phyloP scores from a whole-genome alignment of 2,113 vertebrate genomes.

The Elaphurus davidianus region DNA sequence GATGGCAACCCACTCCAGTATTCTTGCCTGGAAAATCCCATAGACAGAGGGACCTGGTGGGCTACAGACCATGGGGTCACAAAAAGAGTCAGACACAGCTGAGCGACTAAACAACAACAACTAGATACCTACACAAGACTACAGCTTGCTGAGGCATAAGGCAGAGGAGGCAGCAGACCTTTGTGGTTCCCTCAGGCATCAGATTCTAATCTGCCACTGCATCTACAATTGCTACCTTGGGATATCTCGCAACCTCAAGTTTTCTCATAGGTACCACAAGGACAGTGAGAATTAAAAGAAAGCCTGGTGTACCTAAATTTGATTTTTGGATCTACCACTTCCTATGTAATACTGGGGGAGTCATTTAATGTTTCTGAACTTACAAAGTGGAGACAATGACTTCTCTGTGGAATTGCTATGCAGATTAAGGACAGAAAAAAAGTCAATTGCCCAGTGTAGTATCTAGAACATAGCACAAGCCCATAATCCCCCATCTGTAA shows the following conservation, averaged over 20 bases:
- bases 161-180: not conserved
- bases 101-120: not conserved
- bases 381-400: not conserved
- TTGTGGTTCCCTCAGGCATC: not conserved
- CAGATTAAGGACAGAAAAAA: not conserved
- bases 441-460: not conserved
- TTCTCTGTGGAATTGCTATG: not conserved
- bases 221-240: not conserved
- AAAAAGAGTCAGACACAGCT: not conserved
- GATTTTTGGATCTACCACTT: not conserved
- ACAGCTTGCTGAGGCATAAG: not conserved
- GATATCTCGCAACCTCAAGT: not conserved
- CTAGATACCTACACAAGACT: not conserved
- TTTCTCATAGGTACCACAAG: not conserved
- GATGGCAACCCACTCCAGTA: not conserved
- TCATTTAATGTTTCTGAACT: not conserved
- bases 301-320: not conserved
- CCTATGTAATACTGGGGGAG: not conserved
- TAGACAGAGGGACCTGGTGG: not conserved
- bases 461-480: not conserved
- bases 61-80: not conserved
- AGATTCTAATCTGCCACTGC: not conserved
- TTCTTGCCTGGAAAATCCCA: not conserved
- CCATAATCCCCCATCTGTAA: not conserved
- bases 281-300: not conserved